Evolutionary conservation across 2,888 invertebrate genomes (phyloP).

Genomic region (Noctua janthe): DNA sequence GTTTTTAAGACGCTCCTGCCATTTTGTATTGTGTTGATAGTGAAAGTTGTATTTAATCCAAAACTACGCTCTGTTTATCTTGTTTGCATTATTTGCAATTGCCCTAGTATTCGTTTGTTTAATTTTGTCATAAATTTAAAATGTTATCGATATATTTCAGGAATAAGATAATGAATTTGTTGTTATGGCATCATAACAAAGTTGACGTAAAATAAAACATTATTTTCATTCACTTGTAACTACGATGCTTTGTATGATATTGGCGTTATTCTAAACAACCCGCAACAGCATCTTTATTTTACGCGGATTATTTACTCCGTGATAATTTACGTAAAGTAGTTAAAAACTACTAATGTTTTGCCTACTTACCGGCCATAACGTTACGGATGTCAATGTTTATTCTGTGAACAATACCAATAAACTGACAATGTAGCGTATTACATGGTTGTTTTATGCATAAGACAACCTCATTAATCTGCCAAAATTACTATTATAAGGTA

Average conservation of each 20-base stretch:
- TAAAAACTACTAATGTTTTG: not conserved
- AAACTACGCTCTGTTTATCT: not conserved
- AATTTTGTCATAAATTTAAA: too few relatives aligned
- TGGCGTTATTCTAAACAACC: not conserved
- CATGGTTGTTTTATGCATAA: too few relatives aligned
- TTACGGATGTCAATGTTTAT: not conserved
- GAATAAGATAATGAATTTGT: not conserved
- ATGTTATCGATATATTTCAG: not conserved
- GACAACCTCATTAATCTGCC: too few relatives aligned
- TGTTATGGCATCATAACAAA: not conserved
- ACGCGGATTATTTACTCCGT: not conserved
- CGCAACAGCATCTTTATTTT: not conserved
- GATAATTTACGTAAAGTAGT: not conserved
- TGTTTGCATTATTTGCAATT: not conserved
- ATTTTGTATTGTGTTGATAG: conserved; percentile 21
- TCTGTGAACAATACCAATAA: not conserved
- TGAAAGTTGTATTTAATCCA: not conserved
- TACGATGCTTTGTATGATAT: too few relatives aligned
- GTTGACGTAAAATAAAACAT: not conserved
- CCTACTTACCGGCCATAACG: not conserved
- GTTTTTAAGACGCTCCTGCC: conserved; percentile 33
- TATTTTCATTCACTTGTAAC: not conserved
- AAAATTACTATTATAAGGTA: too few relatives aligned
- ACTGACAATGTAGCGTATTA: too few relatives aligned
- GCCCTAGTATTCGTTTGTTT: not conserved